phyloP scores from a whole-genome alignment of 2,113 vertebrate species.

The Oostethus manadensis region DNA sequence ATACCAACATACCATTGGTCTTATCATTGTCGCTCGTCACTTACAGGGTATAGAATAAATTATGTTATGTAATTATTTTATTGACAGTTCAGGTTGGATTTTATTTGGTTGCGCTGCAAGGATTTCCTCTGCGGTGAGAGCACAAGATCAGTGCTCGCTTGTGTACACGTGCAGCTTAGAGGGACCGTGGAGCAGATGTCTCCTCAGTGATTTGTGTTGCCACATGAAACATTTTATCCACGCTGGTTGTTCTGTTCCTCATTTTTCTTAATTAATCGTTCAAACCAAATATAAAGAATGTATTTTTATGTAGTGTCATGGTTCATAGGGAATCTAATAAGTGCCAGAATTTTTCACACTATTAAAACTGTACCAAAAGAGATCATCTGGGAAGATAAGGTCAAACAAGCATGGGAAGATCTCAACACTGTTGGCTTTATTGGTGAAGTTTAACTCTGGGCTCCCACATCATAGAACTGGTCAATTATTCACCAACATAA shows the following conservation, averaged over 20 bases:
- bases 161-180: too few species aligned
- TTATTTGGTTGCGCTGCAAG: too few species aligned
- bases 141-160: too few species aligned
- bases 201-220: constrained; percentile 4
- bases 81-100: too few species aligned
- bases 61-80: too few species aligned
- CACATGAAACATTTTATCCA: constrained; percentile 19
- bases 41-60: too few species aligned
- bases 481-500: not conserved
- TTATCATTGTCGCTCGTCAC: too few species aligned
- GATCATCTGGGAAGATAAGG: constrained; percentile 1
- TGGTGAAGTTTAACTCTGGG: constrained; percentile 12
- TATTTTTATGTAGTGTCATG: not conserved
- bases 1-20: too few species aligned
- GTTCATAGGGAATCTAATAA: not conserved
- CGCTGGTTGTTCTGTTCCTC: constrained; percentile 1
- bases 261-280: constrained; percentile 7
- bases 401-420: constrained; percentile 25
- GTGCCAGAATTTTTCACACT: constrained; percentile 4
- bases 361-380: constrained; percentile 15
- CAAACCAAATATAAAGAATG: constrained; percentile 10
- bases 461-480: not conserved
- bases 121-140: too few species aligned
- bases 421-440: constrained; percentile 2
- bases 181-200: not conserved